These are phyloP conservation scores for Arge pagana DNA, from an alignment of 2,888 invertebrate species.

Conservation along the genomic window DNA sequence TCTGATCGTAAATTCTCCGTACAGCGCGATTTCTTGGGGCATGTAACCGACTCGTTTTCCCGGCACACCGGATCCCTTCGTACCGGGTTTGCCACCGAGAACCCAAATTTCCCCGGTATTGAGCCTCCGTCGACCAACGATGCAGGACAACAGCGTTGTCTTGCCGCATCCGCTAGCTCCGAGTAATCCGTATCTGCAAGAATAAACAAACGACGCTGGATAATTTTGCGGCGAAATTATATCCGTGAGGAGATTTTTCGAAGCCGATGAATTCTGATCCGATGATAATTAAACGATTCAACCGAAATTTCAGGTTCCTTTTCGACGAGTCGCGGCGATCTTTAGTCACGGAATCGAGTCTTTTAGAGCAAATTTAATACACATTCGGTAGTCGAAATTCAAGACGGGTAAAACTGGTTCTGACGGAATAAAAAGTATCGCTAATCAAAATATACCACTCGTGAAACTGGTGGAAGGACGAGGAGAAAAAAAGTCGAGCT, in stretches of 20 bases:
- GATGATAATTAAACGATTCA: no score
- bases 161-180: constrained; percentile 98
- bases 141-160: constrained; percentile 89
- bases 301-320: no score
- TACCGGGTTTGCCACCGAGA: constrained; percentile 87
- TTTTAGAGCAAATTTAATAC: no score
- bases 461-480: no score
- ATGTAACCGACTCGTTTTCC: constrained; percentile 96
- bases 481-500: no score
- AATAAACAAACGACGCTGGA: constrained; percentile 21
- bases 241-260: neutral
- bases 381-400: no score
- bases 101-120: constrained; percentile 90
- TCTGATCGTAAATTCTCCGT: constrained; percentile 89
- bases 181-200: constrained; percentile 84
- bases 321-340: no score
- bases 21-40: constrained; percentile 92
- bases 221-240: neutral
- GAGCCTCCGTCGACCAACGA: constrained; percentile 84
- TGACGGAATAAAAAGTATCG: no score
- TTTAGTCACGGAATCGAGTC: no score
- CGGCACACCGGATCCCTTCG: constrained; percentile 87
- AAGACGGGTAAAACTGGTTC: no score
- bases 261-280: no score
- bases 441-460: no score